A percentile compares a stretch with the other conserved stretches of the same genome.
Evolutionary conservation across 30 jellyfish, hydroid and myxozoan species (phyloP).

Genomic region (Aurelia sp.): DNA sequence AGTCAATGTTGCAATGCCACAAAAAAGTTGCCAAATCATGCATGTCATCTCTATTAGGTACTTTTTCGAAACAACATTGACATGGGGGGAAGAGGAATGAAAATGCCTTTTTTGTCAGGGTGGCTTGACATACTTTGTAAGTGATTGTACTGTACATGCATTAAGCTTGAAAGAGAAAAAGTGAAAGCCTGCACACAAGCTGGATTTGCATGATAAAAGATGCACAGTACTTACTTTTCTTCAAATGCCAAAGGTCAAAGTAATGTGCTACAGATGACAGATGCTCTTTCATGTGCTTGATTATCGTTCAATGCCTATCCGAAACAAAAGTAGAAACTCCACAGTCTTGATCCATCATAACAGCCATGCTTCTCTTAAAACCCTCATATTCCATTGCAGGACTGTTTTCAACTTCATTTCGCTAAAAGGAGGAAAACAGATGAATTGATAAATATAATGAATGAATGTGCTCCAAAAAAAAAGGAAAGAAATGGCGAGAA

Average conservation of each 20-base stretch:
- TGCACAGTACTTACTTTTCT: conserved; percentile 12
- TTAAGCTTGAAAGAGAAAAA: background rate
- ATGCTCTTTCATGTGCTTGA: conserved; percentile 25
- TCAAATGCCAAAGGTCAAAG: conserved; percentile 48
- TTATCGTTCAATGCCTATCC: conserved; percentile 11
- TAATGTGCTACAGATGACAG: conserved; percentile 14
- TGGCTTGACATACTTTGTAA: too few species aligned
- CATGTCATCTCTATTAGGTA: too few species aligned
- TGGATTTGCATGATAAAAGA: background rate
- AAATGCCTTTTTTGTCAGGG: too few species aligned
- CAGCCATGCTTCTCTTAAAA: conserved; percentile 15
- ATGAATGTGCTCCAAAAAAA: too few species aligned
- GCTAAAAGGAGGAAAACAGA: background rate
- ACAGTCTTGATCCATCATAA: too few species aligned
- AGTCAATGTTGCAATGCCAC: too few species aligned
- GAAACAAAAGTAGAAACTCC: conserved; percentile 31
- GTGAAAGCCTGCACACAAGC: background rate
- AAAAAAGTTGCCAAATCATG: too few species aligned
- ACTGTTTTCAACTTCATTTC: conserved; percentile 31
- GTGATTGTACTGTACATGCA: too few species aligned
- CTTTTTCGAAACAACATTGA: too few species aligned
- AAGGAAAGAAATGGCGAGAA: too few species aligned
- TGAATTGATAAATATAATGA: too few species aligned
- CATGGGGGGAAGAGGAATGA: too few species aligned
- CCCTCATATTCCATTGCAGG: conserved; percentile 36